Base-by-base conservation (phyloP, 2,113 vertebrate species). In the Rynchops niger region DNA sequence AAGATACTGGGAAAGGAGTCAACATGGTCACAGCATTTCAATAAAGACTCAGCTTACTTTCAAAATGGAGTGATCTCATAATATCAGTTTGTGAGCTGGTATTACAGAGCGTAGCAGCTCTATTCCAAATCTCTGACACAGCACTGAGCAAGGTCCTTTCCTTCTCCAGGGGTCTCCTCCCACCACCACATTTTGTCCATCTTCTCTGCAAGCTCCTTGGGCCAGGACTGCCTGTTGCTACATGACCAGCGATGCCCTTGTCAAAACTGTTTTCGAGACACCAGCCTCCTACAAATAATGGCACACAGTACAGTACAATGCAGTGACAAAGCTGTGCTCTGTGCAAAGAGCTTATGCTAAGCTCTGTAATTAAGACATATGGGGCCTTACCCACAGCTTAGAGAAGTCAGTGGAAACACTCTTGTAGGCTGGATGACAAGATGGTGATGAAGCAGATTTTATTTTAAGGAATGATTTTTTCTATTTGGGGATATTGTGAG, bases 291-390 rank as follows among this genome's bases (percentile, higher is more conserved):
- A 47, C 42, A 85, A 82, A 83, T 84, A 86, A 49, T 3, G 4
- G 50, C 74, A 74, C 45, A 50, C 38, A 67, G 76, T 53, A 15
- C 50, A 91, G 52, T 86, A 93, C 77, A 76, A 66, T 40, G 49
- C 59, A 50, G 85, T 56, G 93, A 85, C 88, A 92, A 83, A 95
- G 50, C 93, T 88, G 42, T 13, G 42, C 72, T 79, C 80, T 86
- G 81, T 93, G 76, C 62, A 89, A 87, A 83, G 91, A 95, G 88
- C 95, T 95, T 97, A 87, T 79, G 89, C 45, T 95, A 93, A 95
- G 89, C 91, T 89, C 78, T 88, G 58, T 95, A 95, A 87, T 96
- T 93, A 95, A 95, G 92, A 95, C 88, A 95, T 96, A 94, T 92
- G 95, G 79, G 59, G 76, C 59, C 63, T 90, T 94, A 96, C 82